phyloP scores from a whole-genome alignment of 2,797 vertebrate genomes.

The Scomberomorus guttatus region DNA sequence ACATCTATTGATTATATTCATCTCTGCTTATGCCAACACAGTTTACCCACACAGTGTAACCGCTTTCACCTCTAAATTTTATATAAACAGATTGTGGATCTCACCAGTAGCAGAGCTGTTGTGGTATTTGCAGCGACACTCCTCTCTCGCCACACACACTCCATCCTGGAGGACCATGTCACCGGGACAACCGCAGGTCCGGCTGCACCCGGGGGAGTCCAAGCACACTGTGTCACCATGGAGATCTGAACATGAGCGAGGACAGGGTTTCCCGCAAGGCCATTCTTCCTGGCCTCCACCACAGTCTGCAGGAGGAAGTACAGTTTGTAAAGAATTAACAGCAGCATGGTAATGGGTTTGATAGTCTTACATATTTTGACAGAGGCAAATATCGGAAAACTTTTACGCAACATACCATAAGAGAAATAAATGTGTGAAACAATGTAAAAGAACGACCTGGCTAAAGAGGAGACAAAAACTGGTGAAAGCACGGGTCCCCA shows the following conservation, averaged over 20 bases:
- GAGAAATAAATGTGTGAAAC: no score
- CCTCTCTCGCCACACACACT: slow-evolving; percentile 80
- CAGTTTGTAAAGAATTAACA: neutral
- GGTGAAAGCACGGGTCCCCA: neutral
- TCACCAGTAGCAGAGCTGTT: slow-evolving; percentile 82
- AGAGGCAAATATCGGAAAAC: neutral
- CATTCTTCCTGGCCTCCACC: slow-evolving; percentile 83
- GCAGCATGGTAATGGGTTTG: no score
- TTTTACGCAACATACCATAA: no score
- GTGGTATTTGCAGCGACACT: slow-evolving; percentile 89
- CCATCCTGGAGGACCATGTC: slow-evolving; percentile 89
- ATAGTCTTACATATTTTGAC: neutral
- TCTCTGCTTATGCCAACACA: neutral
- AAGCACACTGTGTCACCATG: slow-evolving; percentile 85
- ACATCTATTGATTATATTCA: neutral
- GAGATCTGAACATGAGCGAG: slow-evolving; percentile 90
- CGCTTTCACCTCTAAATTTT: neutral
- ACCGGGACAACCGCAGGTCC: slow-evolving; percentile 86
- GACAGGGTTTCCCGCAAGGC: slow-evolving; percentile 89
- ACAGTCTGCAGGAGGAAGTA: slow-evolving; percentile 81
- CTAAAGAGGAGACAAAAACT: neutral
- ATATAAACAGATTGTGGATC: slow-evolving; percentile 18
- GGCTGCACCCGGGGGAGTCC: slow-evolving; percentile 79
- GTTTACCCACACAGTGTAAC: neutral
- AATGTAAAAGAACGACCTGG: neutral